These are phyloP conservation scores for Bombus pyrosoma DNA, from an alignment of 1,140 invertebrate species.

Conservation along the genomic window DNA sequence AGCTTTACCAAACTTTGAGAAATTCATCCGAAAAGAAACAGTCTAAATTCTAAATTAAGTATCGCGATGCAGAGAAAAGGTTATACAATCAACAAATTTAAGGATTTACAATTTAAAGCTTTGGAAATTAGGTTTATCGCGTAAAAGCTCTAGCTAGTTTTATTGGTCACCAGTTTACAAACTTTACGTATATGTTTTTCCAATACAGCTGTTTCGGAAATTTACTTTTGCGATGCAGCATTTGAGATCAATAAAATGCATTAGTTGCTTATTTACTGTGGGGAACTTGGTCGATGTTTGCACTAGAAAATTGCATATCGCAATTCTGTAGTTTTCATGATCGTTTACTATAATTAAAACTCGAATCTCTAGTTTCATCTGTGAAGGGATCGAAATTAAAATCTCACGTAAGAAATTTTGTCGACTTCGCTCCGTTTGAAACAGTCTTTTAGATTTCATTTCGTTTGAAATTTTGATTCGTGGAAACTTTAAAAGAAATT, in stretches of 20 bases:
- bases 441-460: not conserved
- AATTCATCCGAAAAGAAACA: not conserved
- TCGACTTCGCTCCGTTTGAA: not conserved
- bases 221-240: not conserved
- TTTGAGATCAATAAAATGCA: not conserved
- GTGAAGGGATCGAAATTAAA: not conserved
- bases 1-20: not conserved
- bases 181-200: conserved; percentile 15
- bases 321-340: not conserved
- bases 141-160: not conserved
- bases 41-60: not conserved
- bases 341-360: not conserved
- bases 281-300: not conserved
- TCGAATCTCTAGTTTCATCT: not conserved
- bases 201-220: not conserved
- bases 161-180: not conserved
- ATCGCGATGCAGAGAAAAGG: not conserved
- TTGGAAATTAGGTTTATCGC: not conserved
- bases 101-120: not conserved
- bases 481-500: not conserved
- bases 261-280: conserved; percentile 1
- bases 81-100: not conserved
- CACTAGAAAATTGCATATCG: not conserved
- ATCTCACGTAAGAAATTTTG: not conserved
- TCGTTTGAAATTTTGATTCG: not conserved